phyloP scores from a whole-genome alignment of 2,113 vertebrate genomes.

The Albula glossodonta region DNA sequence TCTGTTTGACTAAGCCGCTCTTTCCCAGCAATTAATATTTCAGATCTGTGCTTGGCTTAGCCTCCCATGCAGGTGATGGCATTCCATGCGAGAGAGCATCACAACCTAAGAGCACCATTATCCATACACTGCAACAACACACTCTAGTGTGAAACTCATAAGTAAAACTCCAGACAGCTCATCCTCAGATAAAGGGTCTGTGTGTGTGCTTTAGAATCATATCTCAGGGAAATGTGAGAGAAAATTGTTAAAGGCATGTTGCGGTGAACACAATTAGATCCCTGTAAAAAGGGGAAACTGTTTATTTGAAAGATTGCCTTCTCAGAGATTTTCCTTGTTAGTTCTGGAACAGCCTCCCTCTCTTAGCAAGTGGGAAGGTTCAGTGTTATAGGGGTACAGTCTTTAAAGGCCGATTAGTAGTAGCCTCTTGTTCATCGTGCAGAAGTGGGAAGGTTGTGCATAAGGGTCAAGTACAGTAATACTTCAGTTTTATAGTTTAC shows the following conservation, averaged over 20 bases:
- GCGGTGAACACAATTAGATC: not conserved
- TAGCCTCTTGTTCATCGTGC: not conserved
- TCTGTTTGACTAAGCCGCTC: no score
- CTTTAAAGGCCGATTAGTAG: not conserved
- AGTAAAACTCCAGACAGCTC: not conserved
- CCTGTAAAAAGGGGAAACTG: not conserved
- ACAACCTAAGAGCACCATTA: no score
- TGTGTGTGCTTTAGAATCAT: not conserved
- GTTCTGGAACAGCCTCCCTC: not conserved
- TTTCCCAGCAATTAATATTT: not conserved
- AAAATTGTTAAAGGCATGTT: not conserved
- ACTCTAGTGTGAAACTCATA: no score
- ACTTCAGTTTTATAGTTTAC: not conserved
- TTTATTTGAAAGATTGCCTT: no score
- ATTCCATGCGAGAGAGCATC: not conserved
- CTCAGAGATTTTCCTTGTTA: not conserved
- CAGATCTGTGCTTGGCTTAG: not conserved
- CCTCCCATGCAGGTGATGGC: not conserved
- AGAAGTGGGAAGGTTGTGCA: not conserved
- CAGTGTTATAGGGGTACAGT: not conserved
- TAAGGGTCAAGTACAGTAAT: not conserved
- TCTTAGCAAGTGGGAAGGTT: not conserved
- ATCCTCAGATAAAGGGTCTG: not conserved
- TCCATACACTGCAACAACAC: no score
- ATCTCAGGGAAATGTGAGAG: not conserved